These are phyloP conservation scores for Salticus scenicus DNA, from an alignment of 2,888 invertebrate genomes.

Conservation along the genomic window DNA sequence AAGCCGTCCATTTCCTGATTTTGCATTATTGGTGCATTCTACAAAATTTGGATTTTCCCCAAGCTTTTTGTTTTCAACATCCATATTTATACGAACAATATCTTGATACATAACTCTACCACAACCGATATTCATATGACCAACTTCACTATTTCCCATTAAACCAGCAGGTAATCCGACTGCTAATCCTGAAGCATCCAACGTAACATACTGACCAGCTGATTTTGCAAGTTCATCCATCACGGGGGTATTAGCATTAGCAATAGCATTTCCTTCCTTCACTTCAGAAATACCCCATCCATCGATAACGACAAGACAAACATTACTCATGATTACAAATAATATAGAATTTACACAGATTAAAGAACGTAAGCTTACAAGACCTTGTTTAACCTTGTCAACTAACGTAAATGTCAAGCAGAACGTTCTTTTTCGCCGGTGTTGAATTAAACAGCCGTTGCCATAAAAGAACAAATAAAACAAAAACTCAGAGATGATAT, in stretches of 20 bases:
- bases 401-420: neutral
- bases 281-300: conserved; percentile 77
- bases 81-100: conserved; percentile 77
- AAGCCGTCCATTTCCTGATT: conserved; percentile 74
- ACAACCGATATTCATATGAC: conserved; percentile 77
- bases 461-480: neutral
- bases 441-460: too few relatives aligned
- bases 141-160: conserved; percentile 78
- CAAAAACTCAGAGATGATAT: neutral
- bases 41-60: conserved; percentile 75
- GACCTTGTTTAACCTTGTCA: conserved; percentile 66
- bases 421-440: conserved; percentile 40
- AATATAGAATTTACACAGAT: neutral
- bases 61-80: conserved; percentile 73
- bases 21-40: conserved; percentile 76
- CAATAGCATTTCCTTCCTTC: conserved; percentile 76
- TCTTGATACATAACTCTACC: conserved; percentile 77
- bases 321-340: conserved; percentile 71
- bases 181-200: conserved; percentile 76
- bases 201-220: conserved; percentile 74
- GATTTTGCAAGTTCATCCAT: conserved; percentile 76
- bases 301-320: conserved; percentile 77
- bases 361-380: neutral
- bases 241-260: conserved; percentile 76
- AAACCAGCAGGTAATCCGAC: conserved; percentile 77